A percentile compares a stretch with the other conserved stretches of the same genome.
These are phyloP conservation scores for Drosophila sturtevanti DNA, from an alignment of 1,140 invertebrate genomes.

Conservation along the genomic window DNA sequence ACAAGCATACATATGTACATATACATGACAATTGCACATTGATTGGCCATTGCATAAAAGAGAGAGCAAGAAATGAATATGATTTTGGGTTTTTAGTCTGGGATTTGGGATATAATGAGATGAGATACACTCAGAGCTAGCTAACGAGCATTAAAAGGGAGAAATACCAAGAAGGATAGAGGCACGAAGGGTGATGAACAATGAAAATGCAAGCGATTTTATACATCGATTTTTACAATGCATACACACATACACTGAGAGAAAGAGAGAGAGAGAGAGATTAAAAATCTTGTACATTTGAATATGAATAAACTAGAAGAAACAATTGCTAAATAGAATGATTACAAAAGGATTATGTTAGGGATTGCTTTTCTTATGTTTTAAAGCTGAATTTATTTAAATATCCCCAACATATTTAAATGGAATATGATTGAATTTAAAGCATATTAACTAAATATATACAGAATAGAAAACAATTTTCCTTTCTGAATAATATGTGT, in stretches of 20 bases:
- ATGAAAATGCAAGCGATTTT: slow-evolving; percentile 46
- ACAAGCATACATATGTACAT: slow-evolving; percentile 8
- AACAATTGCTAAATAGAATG: too few species aligned
- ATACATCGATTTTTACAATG: slow-evolving; percentile 43
- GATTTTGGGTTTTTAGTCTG: slow-evolving; percentile 27
- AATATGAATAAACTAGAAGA: too few species aligned
- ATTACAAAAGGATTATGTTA: too few species aligned
- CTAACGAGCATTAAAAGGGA: background rate
- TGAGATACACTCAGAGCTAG: background rate
- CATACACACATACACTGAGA: slow-evolving; percentile 9
- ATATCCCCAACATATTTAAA: too few species aligned
- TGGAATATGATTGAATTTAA: too few species aligned
- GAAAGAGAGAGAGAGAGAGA: background rate
- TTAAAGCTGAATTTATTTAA: too few species aligned
- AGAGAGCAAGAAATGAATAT: slow-evolving; percentile 55
- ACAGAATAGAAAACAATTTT: too few species aligned
- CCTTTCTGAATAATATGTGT: too few species aligned
- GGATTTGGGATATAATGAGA: slow-evolving; percentile 23
- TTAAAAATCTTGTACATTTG: too few species aligned
- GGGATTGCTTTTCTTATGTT: too few species aligned
- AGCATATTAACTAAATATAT: too few species aligned
- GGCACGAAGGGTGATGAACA: background rate
- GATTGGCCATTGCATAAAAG: slow-evolving; percentile 67
- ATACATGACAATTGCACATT: slow-evolving; percentile 62
- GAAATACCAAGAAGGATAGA: background rate